Conservation (phyloP, 2,113 vertebrate species). For the Xenopus laevis region DNA sequence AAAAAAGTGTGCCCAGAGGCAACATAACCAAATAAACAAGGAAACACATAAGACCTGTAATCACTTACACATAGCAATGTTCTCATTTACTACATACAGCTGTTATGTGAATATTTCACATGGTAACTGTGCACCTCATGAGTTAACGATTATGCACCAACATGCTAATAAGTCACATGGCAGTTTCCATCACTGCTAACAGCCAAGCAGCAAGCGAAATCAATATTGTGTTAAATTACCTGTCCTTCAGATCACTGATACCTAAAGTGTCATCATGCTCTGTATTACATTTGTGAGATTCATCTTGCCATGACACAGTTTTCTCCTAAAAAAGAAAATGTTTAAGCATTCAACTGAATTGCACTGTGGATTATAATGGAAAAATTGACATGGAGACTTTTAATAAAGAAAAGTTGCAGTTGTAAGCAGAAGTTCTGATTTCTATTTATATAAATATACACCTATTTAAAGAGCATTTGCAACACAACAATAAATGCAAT, state of each 20-base stretch:
- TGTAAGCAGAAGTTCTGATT: no score
- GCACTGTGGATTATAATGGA: no score
- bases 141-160: not conserved
- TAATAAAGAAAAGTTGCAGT: no score
- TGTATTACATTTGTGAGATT: constrained; percentile 37
- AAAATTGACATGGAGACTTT: no score
- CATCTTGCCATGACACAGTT: constrained; percentile 54
- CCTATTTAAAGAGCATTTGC: no score
- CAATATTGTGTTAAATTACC: constrained; percentile 53
- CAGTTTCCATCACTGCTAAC: not conserved
- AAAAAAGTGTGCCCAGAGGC: constrained; percentile 26
- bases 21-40: constrained; percentile 13
- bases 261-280: constrained; percentile 46
- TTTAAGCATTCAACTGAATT: no score
- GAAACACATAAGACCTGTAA: not conserved
- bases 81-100: not conserved
- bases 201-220: not conserved
- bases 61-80: not conserved
- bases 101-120: not conserved
- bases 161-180: not conserved
- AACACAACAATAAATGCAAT: no score
- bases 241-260: constrained; percentile 56
- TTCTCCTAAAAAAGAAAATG: constrained; percentile 57
- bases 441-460: no score
- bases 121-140: not conserved